Percentiles rank a stretch among this genome's conserved stretches.
Conservation (phyloP, 2,888 invertebrate species). For the Poecilus cupreus region DNA sequence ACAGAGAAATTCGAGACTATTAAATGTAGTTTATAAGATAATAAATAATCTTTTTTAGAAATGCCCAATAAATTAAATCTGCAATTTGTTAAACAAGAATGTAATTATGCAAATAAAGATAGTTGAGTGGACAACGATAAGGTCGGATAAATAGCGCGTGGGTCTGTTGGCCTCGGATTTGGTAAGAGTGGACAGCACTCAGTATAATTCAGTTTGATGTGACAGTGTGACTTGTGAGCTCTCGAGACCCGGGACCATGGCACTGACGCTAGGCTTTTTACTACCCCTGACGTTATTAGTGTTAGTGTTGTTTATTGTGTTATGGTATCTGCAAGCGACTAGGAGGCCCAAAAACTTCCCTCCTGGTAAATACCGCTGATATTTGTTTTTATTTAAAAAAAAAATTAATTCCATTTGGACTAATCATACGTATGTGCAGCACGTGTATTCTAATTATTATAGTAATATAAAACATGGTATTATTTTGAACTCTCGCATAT, state of each 20-base stretch:
- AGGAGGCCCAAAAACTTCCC: constrained; percentile 66
- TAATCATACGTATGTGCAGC: too few relatives aligned
- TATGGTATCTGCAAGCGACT: constrained; percentile 1
- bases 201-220: not conserved
- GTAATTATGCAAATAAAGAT: not conserved
- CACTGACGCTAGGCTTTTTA: too few relatives aligned
- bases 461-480: too few relatives aligned
- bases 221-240: not conserved
- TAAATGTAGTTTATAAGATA: too few relatives aligned
- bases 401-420: too few relatives aligned
- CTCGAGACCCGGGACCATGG: too few relatives aligned
- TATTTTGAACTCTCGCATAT: too few relatives aligned
- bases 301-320: not conserved
- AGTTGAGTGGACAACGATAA: not conserved
- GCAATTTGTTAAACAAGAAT: too few relatives aligned
- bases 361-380: constrained; percentile 62
- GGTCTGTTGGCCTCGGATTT: not conserved
- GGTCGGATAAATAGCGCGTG: not conserved
- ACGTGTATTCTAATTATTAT: too few relatives aligned
- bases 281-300: not conserved
- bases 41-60: too few relatives aligned
- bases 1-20: too few relatives aligned
- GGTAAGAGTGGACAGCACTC: not conserved
- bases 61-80: too few relatives aligned
- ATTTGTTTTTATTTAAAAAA: not conserved